Percentiles rank a stretch among this genome's conserved stretches.
Evolutionary conservation across 2,888 invertebrate species (phyloP).

Genomic region (Xylota sylvarum): DNA sequence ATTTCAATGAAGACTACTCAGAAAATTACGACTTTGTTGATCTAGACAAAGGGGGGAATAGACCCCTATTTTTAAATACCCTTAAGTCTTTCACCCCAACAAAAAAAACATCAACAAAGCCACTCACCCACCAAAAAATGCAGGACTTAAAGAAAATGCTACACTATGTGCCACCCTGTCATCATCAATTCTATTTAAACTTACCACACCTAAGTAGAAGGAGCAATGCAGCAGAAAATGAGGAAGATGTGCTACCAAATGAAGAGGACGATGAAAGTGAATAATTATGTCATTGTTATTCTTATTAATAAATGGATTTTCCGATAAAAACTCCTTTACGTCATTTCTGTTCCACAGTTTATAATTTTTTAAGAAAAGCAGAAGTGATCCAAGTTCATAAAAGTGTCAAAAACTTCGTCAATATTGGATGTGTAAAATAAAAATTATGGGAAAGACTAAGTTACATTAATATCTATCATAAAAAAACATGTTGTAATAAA

Average conservation of each 20-base stretch:
- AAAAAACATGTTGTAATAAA: constrained; percentile 12
- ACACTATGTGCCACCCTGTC: no score
- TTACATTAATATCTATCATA: constrained; percentile 21
- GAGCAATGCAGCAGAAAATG: constrained; percentile 23
- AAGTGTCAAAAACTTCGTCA: constrained; percentile 24
- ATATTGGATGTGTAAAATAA: constrained; percentile 16
- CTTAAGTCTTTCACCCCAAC: no score
- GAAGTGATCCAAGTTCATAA: constrained; percentile 28
- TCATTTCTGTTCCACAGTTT: constrained; percentile 4
- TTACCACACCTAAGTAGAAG: constrained; percentile 21
- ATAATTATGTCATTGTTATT: constrained; percentile 8
- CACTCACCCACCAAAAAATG: no score
- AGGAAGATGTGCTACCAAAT: constrained; percentile 32
- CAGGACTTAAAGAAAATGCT: no score
- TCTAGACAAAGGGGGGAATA: no score
- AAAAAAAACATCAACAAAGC: no score
- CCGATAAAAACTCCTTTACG: not conserved
- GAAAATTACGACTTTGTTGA: no score
- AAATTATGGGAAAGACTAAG: constrained; percentile 18
- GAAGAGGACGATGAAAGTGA: constrained; percentile 14
- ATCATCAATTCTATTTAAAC: constrained; percentile 14
- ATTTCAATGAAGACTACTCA: no score
- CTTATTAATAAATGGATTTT: constrained; percentile 22
- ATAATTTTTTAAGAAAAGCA: constrained; percentile 19
- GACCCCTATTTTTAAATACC: no score